A percentile compares a stretch with the other conserved stretches of the same genome.
phyloP scores from a whole-genome alignment of 1,140 invertebrate species.

The Lamellibrachia luymesi region DNA sequence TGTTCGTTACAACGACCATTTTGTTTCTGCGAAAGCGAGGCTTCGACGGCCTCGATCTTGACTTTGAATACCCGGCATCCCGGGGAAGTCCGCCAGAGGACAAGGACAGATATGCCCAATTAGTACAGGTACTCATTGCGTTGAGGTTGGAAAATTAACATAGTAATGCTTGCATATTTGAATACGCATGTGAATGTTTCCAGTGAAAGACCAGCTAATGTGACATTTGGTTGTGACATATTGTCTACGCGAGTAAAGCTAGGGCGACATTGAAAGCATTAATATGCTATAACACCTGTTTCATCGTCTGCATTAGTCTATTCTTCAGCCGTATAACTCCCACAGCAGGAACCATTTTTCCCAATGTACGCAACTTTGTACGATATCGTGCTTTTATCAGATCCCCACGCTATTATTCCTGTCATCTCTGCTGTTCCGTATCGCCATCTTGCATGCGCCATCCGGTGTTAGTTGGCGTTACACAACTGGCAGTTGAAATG shows the following conservation, averaged over 20 bases:
- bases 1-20: conserved; percentile 59
- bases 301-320: too few species aligned
- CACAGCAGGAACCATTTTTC: not conserved
- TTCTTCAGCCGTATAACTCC: too few species aligned
- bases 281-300: too few species aligned
- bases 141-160: not conserved
- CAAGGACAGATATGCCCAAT: conserved; percentile 72
- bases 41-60: conserved; percentile 90
- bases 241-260: too few species aligned
- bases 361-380: not conserved
- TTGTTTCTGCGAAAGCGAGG: conserved; percentile 87
- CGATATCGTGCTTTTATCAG: not conserved
- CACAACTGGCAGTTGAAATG: too few species aligned
- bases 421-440: too few species aligned
- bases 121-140: conserved; percentile 64
- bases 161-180: not conserved
- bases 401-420: not conserved
- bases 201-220: too few species aligned
- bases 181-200: not conserved
- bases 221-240: too few species aligned
- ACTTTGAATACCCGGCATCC: conserved; percentile 86
- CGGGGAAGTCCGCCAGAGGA: conserved; percentile 58
- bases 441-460: too few species aligned
- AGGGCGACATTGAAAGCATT: too few species aligned
- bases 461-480: too few species aligned